phyloP scores from a whole-genome alignment of 1,140 invertebrate genomes.

The Pygmarrhopalites habei region DNA sequence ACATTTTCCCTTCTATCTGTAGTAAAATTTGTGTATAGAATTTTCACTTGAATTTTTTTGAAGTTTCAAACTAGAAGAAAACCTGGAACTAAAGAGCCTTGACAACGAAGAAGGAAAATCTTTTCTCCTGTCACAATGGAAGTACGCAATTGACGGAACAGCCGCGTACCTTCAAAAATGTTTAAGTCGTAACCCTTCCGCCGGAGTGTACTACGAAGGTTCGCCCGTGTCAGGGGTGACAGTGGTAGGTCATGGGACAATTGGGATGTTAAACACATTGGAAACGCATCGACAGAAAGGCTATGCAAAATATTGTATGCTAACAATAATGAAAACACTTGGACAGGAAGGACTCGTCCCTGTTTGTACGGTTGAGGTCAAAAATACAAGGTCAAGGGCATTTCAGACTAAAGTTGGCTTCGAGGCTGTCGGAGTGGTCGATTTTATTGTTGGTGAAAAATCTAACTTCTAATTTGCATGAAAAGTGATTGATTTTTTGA shows the following conservation, averaged over 20 bases:
- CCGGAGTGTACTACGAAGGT: constrained; percentile 2
- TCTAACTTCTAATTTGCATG: too few species aligned
- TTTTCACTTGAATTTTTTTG: too few species aligned
- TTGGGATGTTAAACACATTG: constrained; percentile 12
- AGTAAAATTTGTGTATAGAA: too few species aligned
- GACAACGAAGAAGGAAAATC: neutral
- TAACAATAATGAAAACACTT: neutral
- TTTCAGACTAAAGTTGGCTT: neutral
- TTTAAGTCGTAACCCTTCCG: neutral
- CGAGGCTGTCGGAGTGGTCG: neutral
- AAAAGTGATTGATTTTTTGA: too few species aligned
- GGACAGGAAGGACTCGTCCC: neutral
- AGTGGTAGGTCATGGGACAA: neutral
- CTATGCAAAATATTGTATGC: neutral
- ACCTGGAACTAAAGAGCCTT: neutral
- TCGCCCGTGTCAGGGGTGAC: constrained; percentile 13
- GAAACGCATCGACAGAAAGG: constrained; percentile 3
- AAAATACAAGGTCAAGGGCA: neutral
- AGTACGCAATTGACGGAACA: constrained; percentile 3
- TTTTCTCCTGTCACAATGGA: constrained; percentile 15
- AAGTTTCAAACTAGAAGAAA: neutral
- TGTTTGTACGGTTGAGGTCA: neutral
- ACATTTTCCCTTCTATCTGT: too few species aligned
- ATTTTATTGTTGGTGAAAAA: too few species aligned
- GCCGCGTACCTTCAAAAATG: neutral